Evolutionary conservation across 2,888 invertebrate species (phyloP).

Genomic region (Eilema depressum): DNA sequence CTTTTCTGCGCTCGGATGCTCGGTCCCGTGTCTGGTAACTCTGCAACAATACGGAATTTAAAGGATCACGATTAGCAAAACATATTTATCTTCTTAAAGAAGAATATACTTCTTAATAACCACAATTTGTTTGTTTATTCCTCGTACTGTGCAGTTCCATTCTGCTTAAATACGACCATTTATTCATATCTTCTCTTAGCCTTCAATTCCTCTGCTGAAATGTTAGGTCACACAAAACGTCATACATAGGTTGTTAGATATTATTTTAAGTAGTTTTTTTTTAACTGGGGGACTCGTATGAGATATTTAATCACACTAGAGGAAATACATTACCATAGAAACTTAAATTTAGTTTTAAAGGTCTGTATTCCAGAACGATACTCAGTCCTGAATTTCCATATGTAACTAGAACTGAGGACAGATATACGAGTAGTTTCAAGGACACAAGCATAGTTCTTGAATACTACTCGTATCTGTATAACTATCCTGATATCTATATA

Average conservation of each 20-base stretch:
- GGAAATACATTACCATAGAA: background rate
- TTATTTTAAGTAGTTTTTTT: background rate
- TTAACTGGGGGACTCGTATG: background rate
- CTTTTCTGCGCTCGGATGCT: conserved; percentile 89
- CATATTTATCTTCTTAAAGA: background rate
- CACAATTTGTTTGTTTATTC: no score
- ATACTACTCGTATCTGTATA: no score
- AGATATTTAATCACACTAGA: background rate
- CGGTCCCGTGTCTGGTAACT: conserved; percentile 88
- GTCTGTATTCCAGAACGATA: no score
- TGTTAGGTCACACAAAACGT: background rate
- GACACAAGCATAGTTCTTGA: no score
- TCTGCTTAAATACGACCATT: no score
- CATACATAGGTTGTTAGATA: no score
- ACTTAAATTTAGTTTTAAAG: background rate
- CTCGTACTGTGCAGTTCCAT: no score
- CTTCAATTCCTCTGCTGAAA: background rate
- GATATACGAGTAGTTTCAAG: no score
- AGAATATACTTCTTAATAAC: no score
- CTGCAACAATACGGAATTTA: conserved; percentile 68
- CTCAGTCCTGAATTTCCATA: no score
- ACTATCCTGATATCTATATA: no score
- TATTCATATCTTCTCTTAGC: background rate
- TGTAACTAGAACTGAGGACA: no score
- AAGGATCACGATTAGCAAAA: background rate